phyloP scores from a whole-genome alignment of 2,797 vertebrate species.

The Gila robusta region DNA sequence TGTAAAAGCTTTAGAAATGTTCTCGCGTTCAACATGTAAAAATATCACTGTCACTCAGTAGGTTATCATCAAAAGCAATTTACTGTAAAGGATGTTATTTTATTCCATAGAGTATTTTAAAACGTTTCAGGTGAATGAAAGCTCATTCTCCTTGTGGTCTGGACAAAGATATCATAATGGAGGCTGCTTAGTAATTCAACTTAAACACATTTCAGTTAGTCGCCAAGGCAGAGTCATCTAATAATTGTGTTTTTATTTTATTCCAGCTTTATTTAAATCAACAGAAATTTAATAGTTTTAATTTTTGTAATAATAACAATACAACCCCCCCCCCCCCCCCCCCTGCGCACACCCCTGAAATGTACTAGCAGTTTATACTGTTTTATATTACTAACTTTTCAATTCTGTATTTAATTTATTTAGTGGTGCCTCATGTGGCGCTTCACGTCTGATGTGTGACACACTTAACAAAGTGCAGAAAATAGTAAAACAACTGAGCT shows the following conservation, averaged over 20 bases:
- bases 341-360: too few species aligned
- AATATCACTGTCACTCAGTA: constrained; percentile 48
- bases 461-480: neutral
- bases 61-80: constrained; percentile 60
- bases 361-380: neutral
- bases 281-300: neutral
- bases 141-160: neutral
- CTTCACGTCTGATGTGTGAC: neutral
- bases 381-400: neutral
- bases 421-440: neutral
- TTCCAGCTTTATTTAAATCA: neutral
- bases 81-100: constrained; percentile 57
- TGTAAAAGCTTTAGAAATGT: constrained; percentile 23
- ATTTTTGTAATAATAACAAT: neutral
- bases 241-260: constrained; percentile 46
- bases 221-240: neutral
- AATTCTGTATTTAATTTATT: neutral
- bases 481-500: neutral
- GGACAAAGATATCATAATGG: neutral
- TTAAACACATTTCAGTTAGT: neutral
- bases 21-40: constrained; percentile 53
- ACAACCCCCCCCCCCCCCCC: neutral
- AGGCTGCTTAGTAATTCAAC: neutral
- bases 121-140: constrained; percentile 56
- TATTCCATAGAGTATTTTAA: constrained; percentile 57